Evolutionary conservation across 2,797 vertebrate genomes (phyloP), one percentile per base, ranked within the genome.

Genomic region (Mionectes olivaceus): DNA sequence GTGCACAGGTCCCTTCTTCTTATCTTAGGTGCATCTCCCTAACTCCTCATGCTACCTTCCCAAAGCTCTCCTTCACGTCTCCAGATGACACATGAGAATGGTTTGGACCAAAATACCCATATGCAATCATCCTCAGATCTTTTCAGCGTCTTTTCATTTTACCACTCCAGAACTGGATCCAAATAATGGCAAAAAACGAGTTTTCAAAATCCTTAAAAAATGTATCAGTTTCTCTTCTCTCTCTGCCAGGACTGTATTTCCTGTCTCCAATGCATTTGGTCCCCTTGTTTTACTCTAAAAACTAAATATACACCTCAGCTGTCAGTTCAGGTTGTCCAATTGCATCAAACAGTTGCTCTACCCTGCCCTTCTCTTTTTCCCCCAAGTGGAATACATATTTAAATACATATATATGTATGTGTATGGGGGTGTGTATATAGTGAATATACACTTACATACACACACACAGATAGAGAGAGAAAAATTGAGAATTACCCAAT

Each of bases 121-220:
- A 6, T 19, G 41, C 5, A 89, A 13, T 69, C 22, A 75, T 59
- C 22, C 30, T 73, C 43, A 47, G 14, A 55, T 28, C 10, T 87
- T 67, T 76, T 81, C 37, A 86, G 11, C 10, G 27, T 84, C 52
- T 85, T 92, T 41, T 79, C 32, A 30, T 28, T 90, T 94, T 27
- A 65, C 32, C 25, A n/a, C 35, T 67, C 50, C 28, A 76, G 55
- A 88, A 64, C 19, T 53, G 25, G 11, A 68, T 64, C 16, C 25
- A 88, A 83, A 93, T 56, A 76, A 61, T 28, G 44, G 41, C 27
- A 56, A 63, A 93, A 96, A 93, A 88, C 37, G 88, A 81, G 30
- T 30, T 91, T 78, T 67, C 7, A 70, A 94, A 90, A 76, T 39
- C 11, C 30, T 81, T 81, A 57, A 86, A 49, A 93, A 86, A 55